These are phyloP conservation scores for Fundulus diaphanus DNA, from an alignment of 2,797 vertebrate species.

Conservation along the genomic window DNA sequence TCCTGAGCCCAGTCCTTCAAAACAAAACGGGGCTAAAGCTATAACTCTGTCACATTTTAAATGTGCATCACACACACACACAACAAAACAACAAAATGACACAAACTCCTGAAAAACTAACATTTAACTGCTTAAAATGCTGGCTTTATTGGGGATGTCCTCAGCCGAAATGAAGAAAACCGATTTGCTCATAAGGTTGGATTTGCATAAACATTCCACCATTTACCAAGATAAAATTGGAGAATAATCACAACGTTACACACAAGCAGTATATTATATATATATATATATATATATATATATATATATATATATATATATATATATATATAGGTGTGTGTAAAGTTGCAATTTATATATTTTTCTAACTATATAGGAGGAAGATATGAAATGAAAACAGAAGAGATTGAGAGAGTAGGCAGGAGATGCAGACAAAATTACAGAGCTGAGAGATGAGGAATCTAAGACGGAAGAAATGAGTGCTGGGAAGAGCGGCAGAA, in stretches of 20 bases:
- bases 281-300: no score
- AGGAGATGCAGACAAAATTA: conserved; percentile 6
- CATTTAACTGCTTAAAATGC: not conserved
- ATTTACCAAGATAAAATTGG: no score
- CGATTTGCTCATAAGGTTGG: not conserved
- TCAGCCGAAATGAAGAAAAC: not conserved
- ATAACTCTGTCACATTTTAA: not conserved
- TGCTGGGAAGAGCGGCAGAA: not conserved
- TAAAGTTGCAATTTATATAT: not conserved
- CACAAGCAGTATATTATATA: no score
- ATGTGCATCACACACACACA: not conserved
- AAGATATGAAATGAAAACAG: not conserved
- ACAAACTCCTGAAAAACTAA: not conserved
- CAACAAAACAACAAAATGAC: conserved; percentile 1
- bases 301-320: no score
- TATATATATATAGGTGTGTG: not conserved
- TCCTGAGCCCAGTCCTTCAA: conserved; percentile 81
- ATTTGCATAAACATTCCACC: not conserved
- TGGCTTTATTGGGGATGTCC: not conserved
- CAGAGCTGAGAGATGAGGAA: conserved; percentile 6
- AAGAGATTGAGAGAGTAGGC: not conserved
- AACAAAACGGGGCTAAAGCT: conserved; percentile 19
- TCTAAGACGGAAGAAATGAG: conserved; percentile 7
- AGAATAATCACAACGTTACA: no score
- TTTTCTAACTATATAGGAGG: not conserved